phyloP scores from a whole-genome alignment of 53 echinoderm and acorn worm species.

The Temnopleurus reevesii region DNA sequence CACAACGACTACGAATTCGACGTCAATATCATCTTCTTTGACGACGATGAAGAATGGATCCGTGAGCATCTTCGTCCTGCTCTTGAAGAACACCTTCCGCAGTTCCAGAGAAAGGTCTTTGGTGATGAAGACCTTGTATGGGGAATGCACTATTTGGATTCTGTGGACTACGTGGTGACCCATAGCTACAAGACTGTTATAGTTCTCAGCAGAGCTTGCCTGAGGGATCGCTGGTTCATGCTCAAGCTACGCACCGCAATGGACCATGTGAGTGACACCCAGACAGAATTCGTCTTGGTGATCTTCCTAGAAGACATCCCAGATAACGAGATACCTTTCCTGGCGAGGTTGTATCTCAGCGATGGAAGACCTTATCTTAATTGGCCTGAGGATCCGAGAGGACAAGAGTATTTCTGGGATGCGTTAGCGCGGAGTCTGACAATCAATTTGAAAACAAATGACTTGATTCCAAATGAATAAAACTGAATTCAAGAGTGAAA shows the following conservation, averaged over 20 bases:
- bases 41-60: background rate
- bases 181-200: background rate
- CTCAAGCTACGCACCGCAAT: background rate
- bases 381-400: background rate
- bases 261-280: slow-evolving; percentile 14
- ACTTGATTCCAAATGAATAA: background rate
- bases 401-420: background rate
- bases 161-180: slow-evolving; percentile 6
- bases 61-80: background rate
- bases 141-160: background rate
- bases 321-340: background rate
- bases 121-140: background rate
- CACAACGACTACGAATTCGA: background rate
- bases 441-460: background rate
- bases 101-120: background rate
- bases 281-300: slow-evolving; percentile 10
- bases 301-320: slow-evolving; percentile 3
- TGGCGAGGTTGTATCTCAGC: background rate
- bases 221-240: slow-evolving; percentile 4
- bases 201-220: background rate
- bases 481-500: no score
- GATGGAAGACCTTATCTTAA: background rate
- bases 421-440: background rate
- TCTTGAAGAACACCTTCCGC: background rate
- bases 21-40: background rate